Conservation (phyloP, 2,888 invertebrate genomes). For the Cryptophagus acutangulus region DNA sequence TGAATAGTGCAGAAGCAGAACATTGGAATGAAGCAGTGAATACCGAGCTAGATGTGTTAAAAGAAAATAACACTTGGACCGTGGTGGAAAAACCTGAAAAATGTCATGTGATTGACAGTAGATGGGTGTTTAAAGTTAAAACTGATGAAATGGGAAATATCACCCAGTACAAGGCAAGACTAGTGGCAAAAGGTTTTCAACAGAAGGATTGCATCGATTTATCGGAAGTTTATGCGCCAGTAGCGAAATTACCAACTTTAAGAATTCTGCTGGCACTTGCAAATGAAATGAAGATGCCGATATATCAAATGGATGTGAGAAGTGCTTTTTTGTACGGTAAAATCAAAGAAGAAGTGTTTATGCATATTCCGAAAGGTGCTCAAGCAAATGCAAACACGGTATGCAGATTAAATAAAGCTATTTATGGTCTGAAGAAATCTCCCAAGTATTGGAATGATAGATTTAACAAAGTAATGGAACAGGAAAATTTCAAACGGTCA, state of each 20-base stretch:
- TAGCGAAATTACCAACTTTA: conserved; percentile 18
- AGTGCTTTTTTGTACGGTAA: conserved; percentile 27
- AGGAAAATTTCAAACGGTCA: conserved; percentile 13
- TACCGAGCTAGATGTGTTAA: conserved; percentile 12
- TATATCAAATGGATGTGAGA: conserved; percentile 25
- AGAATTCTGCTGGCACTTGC: conserved; percentile 19
- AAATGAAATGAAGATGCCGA: conserved; percentile 2
- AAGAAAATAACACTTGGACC: conserved; percentile 15
- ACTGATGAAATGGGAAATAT: not conserved
- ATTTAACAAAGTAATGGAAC: conserved; percentile 24
- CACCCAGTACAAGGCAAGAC: conserved; percentile 1
- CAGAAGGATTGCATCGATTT: conserved; percentile 21
- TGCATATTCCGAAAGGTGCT: conserved; percentile 22
- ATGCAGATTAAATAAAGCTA: conserved; percentile 31
- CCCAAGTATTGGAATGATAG: conserved; percentile 20
- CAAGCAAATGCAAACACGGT: no score
- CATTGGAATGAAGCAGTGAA: conserved; percentile 9
- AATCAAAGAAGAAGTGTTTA: conserved; percentile 22
- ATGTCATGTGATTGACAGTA: conserved; percentile 7
- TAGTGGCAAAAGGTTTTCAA: conserved; percentile 15
- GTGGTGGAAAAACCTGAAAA: conserved; percentile 9
- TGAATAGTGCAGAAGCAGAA: conserved; percentile 10
- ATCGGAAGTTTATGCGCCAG: conserved; percentile 27
- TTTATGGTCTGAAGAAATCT: conserved; percentile 38
- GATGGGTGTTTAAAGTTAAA: conserved; percentile 15